phyloP scores from a whole-genome alignment of 2,888 invertebrate genomes.

The Perdita meconis region DNA sequence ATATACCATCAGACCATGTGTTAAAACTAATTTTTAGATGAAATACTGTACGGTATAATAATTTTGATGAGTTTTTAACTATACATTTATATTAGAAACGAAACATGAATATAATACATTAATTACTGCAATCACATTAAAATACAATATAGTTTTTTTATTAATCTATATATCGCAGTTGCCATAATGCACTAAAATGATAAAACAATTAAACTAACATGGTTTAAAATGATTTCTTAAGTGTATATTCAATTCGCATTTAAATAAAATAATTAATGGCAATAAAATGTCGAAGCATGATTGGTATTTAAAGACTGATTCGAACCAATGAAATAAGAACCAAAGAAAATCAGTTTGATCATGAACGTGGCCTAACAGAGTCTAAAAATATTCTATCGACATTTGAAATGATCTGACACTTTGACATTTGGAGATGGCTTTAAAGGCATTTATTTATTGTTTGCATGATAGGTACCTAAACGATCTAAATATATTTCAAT shows the following conservation, averaged over 20 bases:
- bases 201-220: constrained; percentile 7
- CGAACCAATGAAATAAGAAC: constrained; percentile 5
- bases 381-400: constrained; percentile 79
- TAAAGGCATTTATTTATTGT: constrained; percentile 42
- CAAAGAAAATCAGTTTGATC: constrained; percentile 68
- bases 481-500: background rate
- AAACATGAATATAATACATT: constrained; percentile 1
- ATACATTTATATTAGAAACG: background rate
- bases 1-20: constrained; percentile 43
- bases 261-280: constrained; percentile 9
- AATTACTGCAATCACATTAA: background rate
- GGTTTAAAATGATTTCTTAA: background rate
- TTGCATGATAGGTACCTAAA: constrained; percentile 5
- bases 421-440: constrained; percentile 77
- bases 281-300: background rate
- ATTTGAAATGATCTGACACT: constrained; percentile 74
- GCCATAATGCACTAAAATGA: background rate
- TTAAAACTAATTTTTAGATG: constrained; percentile 39
- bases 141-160: constrained; percentile 2
- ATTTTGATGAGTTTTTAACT: constrained; percentile 4
- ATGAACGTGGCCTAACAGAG: constrained; percentile 72
- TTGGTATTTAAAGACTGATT: constrained; percentile 28
- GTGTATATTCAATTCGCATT: background rate
- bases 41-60: background rate
- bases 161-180: background rate